Evolutionary conservation across 2,113 vertebrate genomes (phyloP), one percentile per base, ranked within the genome.

Genomic region (Laticauda colubrina): DNA sequence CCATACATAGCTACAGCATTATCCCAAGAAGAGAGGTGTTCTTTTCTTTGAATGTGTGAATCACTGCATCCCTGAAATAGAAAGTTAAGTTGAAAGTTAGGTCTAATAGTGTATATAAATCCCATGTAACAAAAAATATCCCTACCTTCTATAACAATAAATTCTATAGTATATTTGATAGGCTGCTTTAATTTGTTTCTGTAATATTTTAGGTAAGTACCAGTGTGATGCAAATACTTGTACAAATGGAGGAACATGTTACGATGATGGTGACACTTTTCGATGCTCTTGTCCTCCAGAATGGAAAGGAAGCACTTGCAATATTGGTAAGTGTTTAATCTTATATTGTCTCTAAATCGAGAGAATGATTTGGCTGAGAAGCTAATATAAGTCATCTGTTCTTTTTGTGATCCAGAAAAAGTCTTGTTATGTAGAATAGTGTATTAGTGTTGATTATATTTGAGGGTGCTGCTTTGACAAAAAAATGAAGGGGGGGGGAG

Each of bases 171-270:
- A 23, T 18, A 20, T 61, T 3, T 29, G 48, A 93, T 39, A 11
- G 56, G 4, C 26, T 89, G 24, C 8, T 93, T 90, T 87, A 26
- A 90, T 95, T 48, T 96, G 91, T 3, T 87, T 2, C 29, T 14
- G 39, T 69, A 48, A 9, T 21, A 21, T 10, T 88, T 0, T 95
- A 99, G 99, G 98, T 57, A 98, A 99, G 95, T 99, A 97, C 96
- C 99, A 99, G 92, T 99, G 99, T 9, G 99, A 99, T 88, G 96
- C 98, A 4, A 97, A 96, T 45, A 99, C 99, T 55, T 99, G 99
- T 96, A 98, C 98, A 59, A 99, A 99, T 0, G 99, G 99, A 0
- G 99, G 99, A 48, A 99, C 98, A 0, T 99, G 99, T 91, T 98
- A 98, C 0, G 99, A 99, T 93, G 98, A 98, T 1, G 99, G 99